Evolutionary conservation across 2,888 invertebrate species (phyloP).

Genomic region (Hydrotaea diabolus): DNA sequence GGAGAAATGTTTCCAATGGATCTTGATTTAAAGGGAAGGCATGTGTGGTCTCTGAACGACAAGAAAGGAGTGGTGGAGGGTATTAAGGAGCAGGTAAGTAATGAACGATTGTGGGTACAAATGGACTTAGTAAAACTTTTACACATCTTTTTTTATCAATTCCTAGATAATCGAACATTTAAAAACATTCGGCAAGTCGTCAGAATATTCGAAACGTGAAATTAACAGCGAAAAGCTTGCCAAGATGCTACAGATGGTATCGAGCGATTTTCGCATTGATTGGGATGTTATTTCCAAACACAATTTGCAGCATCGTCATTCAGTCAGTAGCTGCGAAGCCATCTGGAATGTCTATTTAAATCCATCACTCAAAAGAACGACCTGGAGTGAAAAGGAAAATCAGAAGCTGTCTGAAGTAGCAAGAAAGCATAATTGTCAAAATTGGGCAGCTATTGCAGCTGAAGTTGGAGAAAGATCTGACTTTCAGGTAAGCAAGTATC

Average conservation of each 20-base stretch:
- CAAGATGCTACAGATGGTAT: conserved; percentile 62
- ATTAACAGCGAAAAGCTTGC: conserved; percentile 58
- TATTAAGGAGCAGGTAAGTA: conserved; percentile 80
- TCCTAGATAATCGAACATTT: conserved; percentile 71
- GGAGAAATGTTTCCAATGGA: conserved; percentile 81
- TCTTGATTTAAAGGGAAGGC: conserved; percentile 78
- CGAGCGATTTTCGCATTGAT: conserved; percentile 74
- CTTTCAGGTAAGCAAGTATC: conserved; percentile 81
- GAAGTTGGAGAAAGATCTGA: conserved; percentile 84
- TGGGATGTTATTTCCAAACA: conserved; percentile 77
- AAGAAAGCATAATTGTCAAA: conserved; percentile 81
- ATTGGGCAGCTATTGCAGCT: conserved; percentile 86
- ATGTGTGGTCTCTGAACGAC: conserved; percentile 83
- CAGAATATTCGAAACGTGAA: not conserved
- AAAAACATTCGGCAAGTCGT: conserved; percentile 11
- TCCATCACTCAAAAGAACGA: conserved; percentile 84
- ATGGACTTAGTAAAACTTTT: not conserved
- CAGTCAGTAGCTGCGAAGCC: conserved; percentile 84
- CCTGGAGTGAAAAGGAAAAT: conserved; percentile 83
- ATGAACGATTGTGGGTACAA: too few relatives aligned
- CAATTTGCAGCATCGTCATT: conserved; percentile 83
- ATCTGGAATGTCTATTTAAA: conserved; percentile 88
- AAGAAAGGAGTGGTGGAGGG: conserved; percentile 82
- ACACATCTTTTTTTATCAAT: not conserved
- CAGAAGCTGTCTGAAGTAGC: conserved; percentile 79